Evolutionary conservation across 2,797 vertebrate genomes (phyloP), one percentile per base, ranked within the genome.

Genomic region (Enteromius unitaeniatus): DNA sequence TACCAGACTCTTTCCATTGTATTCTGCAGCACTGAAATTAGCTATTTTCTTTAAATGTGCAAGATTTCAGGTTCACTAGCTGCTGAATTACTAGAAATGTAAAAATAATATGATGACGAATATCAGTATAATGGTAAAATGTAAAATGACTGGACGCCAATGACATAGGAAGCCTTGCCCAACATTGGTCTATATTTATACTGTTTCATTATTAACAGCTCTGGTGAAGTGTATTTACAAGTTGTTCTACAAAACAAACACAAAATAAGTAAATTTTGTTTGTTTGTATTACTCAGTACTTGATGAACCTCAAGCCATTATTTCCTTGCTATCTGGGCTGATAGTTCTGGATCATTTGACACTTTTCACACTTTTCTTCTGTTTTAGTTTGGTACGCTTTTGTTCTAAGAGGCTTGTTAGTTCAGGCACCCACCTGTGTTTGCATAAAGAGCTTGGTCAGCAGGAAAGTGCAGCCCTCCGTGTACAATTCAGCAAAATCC

Each of bases 401-500:
- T 75, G 70, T 53, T 82, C 37, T 13, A 34, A 81, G 42, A 64
- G 69, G 26, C 15, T 75, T 82, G 70, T 82, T 91, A 84, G 91
- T 90, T 92, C 88, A 88, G 90, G 92, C 91, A 87, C 94, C 95
- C 91, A 94, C 94, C 73, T 90, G 84, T 91, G 91, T 92, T 89
- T 90, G 91, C 91, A 91, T 93, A 93, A 94, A 92, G 89, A 91
- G 93, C 92, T 90, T 85, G 91, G 93, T 94, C 94, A 94, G 94
- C 93, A 92, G 91, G 88, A 93, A 94, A 95, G 93, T 93, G 93
- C n/a, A 92, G 91, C 92, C 89, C 93, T 93, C 92, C 88, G 91
- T 88, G 11, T 88, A 91, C 93, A 92, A 93, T 92, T 95, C 92
- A 91, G 94, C 92, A 92, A 91, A 93, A 94, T 93, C 92, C 91